A percentile compares a stretch with the other conserved stretches of the same genome.
Conservation (phyloP, 64 coral and sea anemone species). For the Orbicella faveolata region DNA sequence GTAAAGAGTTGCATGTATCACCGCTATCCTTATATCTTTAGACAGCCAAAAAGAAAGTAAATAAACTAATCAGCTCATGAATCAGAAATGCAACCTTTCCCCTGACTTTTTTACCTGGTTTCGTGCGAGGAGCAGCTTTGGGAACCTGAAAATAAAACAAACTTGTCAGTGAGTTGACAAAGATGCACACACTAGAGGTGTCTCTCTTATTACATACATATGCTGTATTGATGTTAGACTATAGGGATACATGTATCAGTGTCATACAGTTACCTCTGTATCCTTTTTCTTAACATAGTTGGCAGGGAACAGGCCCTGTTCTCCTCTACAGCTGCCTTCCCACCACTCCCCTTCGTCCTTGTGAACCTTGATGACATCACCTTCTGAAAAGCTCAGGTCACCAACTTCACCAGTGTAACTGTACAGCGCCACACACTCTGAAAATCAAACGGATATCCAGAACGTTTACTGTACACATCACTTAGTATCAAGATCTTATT, state of each 20-base stretch:
- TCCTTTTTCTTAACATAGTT: constrained; percentile 97
- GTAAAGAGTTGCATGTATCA: too few relatives aligned
- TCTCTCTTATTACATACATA: too few relatives aligned
- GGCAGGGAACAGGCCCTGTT: constrained; percentile 83
- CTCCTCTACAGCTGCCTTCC: constrained; percentile 74
- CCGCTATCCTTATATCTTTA: too few relatives aligned
- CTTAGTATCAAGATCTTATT: too few relatives aligned
- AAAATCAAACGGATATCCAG: background rate
- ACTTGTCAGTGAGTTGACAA: background rate
- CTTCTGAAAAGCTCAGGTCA: constrained; percentile 83
- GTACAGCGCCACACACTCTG: constrained; percentile 93
- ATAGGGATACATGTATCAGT: background rate
- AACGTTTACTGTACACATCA: too few relatives aligned
- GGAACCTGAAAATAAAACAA: constrained; percentile 61
- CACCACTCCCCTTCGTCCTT: constrained; percentile 95
- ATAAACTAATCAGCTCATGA: too few relatives aligned
- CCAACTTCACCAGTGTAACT: constrained; percentile 73
- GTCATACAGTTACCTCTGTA: constrained; percentile 62
- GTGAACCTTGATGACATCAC: constrained; percentile 72
- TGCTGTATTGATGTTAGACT: too few relatives aligned
- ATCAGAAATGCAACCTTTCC: too few relatives aligned
- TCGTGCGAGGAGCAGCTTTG: constrained; percentile 71
- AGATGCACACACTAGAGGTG: background rate
- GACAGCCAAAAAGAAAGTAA: too few relatives aligned
- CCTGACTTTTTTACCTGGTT: constrained; percentile 61